A percentile compares a stretch with the other conserved stretches of the same genome.
Evolutionary conservation across 2,888 invertebrate species (phyloP).

Genomic region (Hydrotaea cyrtoneurina): DNA sequence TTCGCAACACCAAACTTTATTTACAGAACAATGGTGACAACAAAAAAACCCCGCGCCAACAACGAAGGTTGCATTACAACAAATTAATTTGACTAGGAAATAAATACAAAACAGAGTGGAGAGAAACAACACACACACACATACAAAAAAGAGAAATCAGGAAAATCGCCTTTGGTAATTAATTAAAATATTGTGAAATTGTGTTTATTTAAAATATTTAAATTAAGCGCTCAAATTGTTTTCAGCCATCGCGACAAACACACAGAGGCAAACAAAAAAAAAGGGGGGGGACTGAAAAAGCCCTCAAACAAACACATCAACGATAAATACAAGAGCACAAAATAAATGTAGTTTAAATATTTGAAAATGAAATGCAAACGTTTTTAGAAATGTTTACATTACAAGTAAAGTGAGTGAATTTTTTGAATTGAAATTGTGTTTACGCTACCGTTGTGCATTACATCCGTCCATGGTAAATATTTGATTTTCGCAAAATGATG

Average conservation of each 20-base stretch:
- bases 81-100: slow-evolving; percentile 5
- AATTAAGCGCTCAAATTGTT: not conserved
- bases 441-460: not conserved
- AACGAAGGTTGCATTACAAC: not conserved
- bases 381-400: slow-evolving; percentile 14
- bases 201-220: slow-evolving; percentile 49
- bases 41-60: not conserved
- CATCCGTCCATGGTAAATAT: slow-evolving; percentile 50
- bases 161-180: slow-evolving; percentile 50
- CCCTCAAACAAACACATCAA: slow-evolving; percentile 12
- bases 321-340: slow-evolving; percentile 18
- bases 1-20: slow-evolving; percentile 17
- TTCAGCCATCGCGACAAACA: not conserved
- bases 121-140: no score
- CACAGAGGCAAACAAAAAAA: not conserved
- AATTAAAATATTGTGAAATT: slow-evolving; percentile 51
- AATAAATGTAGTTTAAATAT: slow-evolving; percentile 24
- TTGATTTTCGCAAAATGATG: slow-evolving; percentile 50
- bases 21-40: not conserved
- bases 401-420: not conserved
- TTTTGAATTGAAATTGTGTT: not conserved
- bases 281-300: slow-evolving; percentile 1
- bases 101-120: not conserved
- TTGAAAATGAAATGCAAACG: slow-evolving; percentile 4
- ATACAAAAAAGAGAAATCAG: not conserved